Base-by-base conservation (phyloP, 1,140 invertebrate genomes). In the Arion vulgaris region DNA sequence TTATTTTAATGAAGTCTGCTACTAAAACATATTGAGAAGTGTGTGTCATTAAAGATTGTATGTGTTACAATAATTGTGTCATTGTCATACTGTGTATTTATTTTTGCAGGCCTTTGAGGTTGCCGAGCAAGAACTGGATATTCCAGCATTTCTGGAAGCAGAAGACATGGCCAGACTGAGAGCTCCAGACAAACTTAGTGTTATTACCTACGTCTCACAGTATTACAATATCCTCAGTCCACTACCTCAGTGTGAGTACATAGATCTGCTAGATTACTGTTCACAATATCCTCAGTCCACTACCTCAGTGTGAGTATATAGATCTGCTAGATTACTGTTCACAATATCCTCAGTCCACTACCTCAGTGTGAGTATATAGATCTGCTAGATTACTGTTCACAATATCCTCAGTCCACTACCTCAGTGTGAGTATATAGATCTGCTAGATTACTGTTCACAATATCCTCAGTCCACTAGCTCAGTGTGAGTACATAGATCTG, bases 151-250 rank as follows among this genome's bases (percentile, higher is more conserved):
- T 32, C 94, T 99, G 38, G 97, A 98, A 91, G 96, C 97, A 9
- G 96, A 97, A 89, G 98, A 98, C 91, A 98, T 98, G 97, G 96
- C 91, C 66, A 87, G 84, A 0, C 88, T 92, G 76, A 86, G 83
- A 75, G 89, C 90, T 11, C 92, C 92, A 45, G 92, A 93, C 84
- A 90, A 88, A 87, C 89, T 92, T 62, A 96, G 96, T 92, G 94
- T 99, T 86, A 95, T 98, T 84, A 98, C 97, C 66, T 99, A 99
- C 91, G 94, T 99, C 71, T 97, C 97, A 71, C 97, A 98, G 92
- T 97, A 97, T 92, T 98, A 98, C 93, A 96, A 97, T 93, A 95
- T 94, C 81, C 96, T 97, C 89, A 94, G 90, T 57, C 82, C 90
- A 36, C 88, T 89, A 78, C 85, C 87, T 66, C 87, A 88, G 84